Base-by-base conservation (phyloP, 2,888 invertebrate species). In the Polia nebulosa region DNA sequence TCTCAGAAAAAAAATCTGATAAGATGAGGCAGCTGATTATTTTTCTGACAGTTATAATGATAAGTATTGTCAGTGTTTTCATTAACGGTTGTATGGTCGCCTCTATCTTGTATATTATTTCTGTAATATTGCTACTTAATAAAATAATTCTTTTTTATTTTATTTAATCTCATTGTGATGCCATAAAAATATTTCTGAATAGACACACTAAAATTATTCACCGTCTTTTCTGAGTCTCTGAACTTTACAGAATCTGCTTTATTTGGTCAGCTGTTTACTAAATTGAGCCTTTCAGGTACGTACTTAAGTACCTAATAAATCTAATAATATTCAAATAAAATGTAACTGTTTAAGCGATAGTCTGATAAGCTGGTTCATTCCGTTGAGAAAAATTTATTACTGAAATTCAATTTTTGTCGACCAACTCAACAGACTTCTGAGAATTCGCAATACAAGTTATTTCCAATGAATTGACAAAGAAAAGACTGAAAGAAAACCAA, bases 361-460 rank as follows among this genome's bases (percentile, higher is more conserved):
- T 39, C 36, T 32, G 32, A 62, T 62, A 51, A 62, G 32, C 32
- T 32, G 3, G 39, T 15, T 20, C 25, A 29, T 60, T 27, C 13
- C 7, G 3, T 47, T 27, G 9, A 8, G 3, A 15, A 39, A 25
- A 15, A 17, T 17, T 22, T n/a, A 39, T 25, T 3, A 29, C 4
- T 5, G 13, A 39, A 47, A n/a, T 39, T 36, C 0, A 15, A 13
- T 17, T 39, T 29, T 29, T 17, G 11, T 41, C 15, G n/a, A 44
- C 20, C 4, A 15, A 0, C 1, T n/a, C 13, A 15, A 29, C 7
- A 15, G 1, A 36, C 13, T 34, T 47, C 39, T 51, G 2, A 0
- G 39, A 49, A 49, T 41, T 32, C 8, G 11, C 8, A 32, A 25
- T 39, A 51, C 22, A 45, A 44, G 34, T 62, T 0, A 56, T 27